Evolutionary conservation across 2,797 vertebrate species (phyloP), one percentile per base, ranked within the genome.

Genomic region (Hydrophis major): DNA sequence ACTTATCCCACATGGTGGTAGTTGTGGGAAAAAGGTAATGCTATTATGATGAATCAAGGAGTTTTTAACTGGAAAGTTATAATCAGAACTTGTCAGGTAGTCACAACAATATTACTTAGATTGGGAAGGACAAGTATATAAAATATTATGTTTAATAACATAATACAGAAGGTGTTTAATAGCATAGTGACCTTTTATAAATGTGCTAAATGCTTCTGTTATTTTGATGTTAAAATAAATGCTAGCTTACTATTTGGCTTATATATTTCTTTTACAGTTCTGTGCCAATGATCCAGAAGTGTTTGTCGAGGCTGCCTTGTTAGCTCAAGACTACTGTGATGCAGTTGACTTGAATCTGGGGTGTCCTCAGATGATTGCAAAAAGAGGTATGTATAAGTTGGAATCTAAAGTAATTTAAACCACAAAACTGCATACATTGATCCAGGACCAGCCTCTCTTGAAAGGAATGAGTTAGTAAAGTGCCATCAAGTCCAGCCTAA

Each of bases 361-460:
- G 59, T 99, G 99, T 89, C 99, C 99, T 0, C 99, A 99, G 94
- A 99, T 99, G 99, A 99, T 99, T 78, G 99, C 99, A 86, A 99
- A 99, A 96, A 98, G 99, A 98, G 99, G 99, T 99, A 96, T 0
- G 96, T 90, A 28, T 50, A 74, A 55, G 55, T 10, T 25, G 20
- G 6, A 93, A 42, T 86, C 59, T 92, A 53, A 69, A 66, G 16
- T 87, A 66, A 92, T 86, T 18, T 61, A 61, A 57, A 7, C 74
- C 83, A 28, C 37, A 53, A 6, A 61, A 4, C 6, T 55, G 13
- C 37, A 6, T 25, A 37, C 2, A 20, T 6, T 90, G 13, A 60
- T 18, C 20, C 50, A 69, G 13, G 42, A 28, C 42, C n/a, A 37
- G 37, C 20, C 83, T 61, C n/a, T 50, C 78, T 86, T 86, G 32